Base-by-base conservation (phyloP, 2,113 vertebrate species). In the Oncorhynchus clarkii region DNA sequence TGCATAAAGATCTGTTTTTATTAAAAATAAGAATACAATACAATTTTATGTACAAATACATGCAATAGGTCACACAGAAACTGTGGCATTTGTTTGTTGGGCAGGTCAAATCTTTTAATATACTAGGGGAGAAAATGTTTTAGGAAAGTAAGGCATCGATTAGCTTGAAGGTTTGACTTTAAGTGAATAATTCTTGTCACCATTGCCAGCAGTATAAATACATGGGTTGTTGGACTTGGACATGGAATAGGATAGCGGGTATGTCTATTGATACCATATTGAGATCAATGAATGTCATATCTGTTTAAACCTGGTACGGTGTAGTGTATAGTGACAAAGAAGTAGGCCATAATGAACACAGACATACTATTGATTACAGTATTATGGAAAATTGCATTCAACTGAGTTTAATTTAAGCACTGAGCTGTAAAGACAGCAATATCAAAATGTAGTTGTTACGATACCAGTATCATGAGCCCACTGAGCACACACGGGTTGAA, bases 101-200 rank as follows among this genome's bases (percentile, higher is more conserved):
- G 45, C 12, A 31, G 4, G 39, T 78, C 59, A 71, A 68, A 68
- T 68, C 0, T 45, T 34, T 20, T 9, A 64, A 22, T 34, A 48
- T 5, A 75, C 6, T 48, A 65, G 16, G 51, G 75, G 71, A 83
- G 83, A 84, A 81, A 75, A 74, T 75, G 22, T 77, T 76, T 74
- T 70, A 45, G 26, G 84, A 73, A 70, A 70, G 72, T 90, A 92
- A 92, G 90, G 90, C 90, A 91, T 82, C 81, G 70, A 66, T 83
- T 49, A 67, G 70, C 67, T 82, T 72, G 39, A 75, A 80, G 39
- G 62, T 81, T 70, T 86, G 81, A 83, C 54, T 71, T 18, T 73
- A 14, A 54, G 64, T 54, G 8, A 69, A 11, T 45, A 13, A 18
- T 70, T 18, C 39, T 29, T 70, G 45, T 48, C 29, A 69, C 20